Conservation (phyloP, 2,113 vertebrate genomes). For the Nothocercus nigrocapillus region DNA sequence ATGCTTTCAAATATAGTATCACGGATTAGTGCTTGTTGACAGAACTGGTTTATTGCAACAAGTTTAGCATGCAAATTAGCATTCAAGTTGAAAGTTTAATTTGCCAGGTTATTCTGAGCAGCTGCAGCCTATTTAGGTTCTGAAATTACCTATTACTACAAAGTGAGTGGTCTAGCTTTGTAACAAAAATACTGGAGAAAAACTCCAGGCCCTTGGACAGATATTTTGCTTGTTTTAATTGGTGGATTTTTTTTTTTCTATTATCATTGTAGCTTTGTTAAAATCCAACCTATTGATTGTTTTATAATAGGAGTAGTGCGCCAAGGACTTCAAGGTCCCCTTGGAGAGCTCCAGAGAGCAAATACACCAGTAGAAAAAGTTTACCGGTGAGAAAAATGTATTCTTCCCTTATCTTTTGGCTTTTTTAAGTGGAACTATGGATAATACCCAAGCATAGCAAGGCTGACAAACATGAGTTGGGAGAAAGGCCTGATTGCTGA, state of each 20-base stretch:
- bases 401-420: fast-evolving
- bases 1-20: fast-evolving
- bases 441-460: neutral
- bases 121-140: neutral
- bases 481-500: neutral
- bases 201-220: neutral
- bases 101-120: neutral
- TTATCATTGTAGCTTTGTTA: neutral
- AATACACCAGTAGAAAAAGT: slow-evolving; percentile 86
- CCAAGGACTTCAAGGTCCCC: slow-evolving; percentile 80
- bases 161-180: neutral
- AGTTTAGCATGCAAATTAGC: no score
- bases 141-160: no score
- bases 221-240: neutral
- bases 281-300: neutral
- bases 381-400: slow-evolving; percentile 88
- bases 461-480: neutral
- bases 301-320: slow-evolving; percentile 81
- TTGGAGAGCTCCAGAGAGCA: slow-evolving; percentile 87
- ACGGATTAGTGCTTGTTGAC: neutral
- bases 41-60: neutral
- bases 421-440: neutral
- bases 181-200: neutral
- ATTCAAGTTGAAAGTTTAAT: neutral
- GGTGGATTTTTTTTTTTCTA: neutral